Evolutionary conservation across 2,888 invertebrate species (phyloP), one percentile per base, ranked within the genome.

Genomic region (Epiblema foenella): DNA sequence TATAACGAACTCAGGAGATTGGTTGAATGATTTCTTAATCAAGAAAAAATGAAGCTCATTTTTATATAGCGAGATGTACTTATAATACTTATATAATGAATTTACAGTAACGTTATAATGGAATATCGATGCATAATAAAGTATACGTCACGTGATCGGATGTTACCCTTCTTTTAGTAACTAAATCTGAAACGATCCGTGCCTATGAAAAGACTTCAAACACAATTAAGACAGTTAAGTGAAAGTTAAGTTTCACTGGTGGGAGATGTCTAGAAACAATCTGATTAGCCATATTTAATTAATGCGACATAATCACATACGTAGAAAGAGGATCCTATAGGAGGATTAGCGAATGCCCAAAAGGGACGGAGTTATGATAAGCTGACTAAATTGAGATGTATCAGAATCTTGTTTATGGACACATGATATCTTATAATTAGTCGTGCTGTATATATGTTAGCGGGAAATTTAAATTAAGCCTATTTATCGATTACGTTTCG

Each of bases 21-120:
- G 67, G 69, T 63, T 74, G 72, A 64, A 70, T 69, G 42, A 65
- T 57, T 65, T 73, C 78, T 81, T 82, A 80, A 80, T 80, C 77
- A 81, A 79, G 77, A 76, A 81, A n/a, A 80, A 80, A 80, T 73
- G 78, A 85, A 83, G 83, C 84, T 84, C 85, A 85, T 86, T 83
- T 84, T 84, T 83, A 70, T 84, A 82, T 82, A 86, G 82, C 85
- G 83, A 85, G 81, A 87, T 87, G 87, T 87, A 88, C 84, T 86
- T 88, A 86, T 85, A 84, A 86, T 87, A 88, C 84, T 86, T 88
- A 86, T 85, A 84, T 86, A 83, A 79, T 69, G 52, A 69, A 69
- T 67, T 73, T 71, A 56, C 68, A 67, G 59, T 70, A 70, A 70
- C 65, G 69, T 70, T 70, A 64, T 52, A 58, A 49, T 63, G n/a